A percentile compares a stretch with the other conserved stretches of the same genome.
Conservation (phyloP, 1,140 invertebrate species). For the Drosophila arizonae region DNA sequence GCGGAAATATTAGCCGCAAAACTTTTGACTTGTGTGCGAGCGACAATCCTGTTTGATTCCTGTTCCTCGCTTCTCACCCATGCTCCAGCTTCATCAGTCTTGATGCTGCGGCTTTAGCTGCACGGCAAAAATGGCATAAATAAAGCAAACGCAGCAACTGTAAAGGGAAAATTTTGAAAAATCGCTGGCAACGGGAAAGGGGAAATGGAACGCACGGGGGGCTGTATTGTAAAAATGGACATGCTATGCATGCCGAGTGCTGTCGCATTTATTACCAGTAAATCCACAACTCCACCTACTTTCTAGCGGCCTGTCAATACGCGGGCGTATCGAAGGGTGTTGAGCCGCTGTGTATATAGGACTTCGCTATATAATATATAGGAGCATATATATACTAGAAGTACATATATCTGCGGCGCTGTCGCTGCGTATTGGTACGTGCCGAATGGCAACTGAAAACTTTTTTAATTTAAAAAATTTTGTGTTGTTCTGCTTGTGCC, state of each 20-base stretch:
- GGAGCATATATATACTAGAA: constrained; percentile 4
- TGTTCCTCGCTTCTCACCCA: neutral
- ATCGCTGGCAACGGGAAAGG: constrained; percentile 39
- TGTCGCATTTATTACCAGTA: constrained; percentile 74
- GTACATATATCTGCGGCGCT: constrained; percentile 53
- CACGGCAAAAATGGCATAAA: constrained; percentile 66
- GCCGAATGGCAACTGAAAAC: constrained; percentile 76
- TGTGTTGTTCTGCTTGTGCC: constrained; percentile 44
- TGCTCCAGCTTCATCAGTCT: constrained; percentile 1
- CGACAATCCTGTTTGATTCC: constrained; percentile 31
- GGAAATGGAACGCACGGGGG: neutral
- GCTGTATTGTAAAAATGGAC: constrained; percentile 62
- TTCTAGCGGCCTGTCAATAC: constrained; percentile 32
- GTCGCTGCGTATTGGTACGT: constrained; percentile 78
- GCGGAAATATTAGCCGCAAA: constrained; percentile 59
- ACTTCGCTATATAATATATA: constrained; percentile 39
- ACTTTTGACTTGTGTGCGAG: constrained; percentile 28
- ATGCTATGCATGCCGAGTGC: constrained; percentile 76
- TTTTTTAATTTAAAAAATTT: constrained; percentile 80
- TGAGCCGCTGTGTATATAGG: constrained; percentile 7
- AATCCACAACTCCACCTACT: constrained; percentile 1
- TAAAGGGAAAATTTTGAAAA: constrained; percentile 64
- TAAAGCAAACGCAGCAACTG: constrained; percentile 57
- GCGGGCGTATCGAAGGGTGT: constrained; percentile 23
- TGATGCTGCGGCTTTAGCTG: constrained; percentile 30